Conservation (phyloP, 2,888 invertebrate species). For the Terebella lapidaria region DNA sequence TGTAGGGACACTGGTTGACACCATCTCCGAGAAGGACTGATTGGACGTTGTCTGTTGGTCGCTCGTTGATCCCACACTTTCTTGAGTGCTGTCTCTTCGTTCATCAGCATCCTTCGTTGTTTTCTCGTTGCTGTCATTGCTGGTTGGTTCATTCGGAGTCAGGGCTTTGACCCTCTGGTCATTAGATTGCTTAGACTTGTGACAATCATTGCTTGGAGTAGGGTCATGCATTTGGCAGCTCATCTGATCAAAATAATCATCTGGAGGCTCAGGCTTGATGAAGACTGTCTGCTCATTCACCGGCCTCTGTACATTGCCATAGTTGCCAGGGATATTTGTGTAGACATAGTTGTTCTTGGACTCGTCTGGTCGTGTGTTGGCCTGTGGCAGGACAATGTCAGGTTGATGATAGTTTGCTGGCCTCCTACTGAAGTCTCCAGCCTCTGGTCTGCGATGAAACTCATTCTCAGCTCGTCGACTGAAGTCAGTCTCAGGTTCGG, state of each 20-base stretch:
- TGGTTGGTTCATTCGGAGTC: neutral
- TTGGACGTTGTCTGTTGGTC: neutral
- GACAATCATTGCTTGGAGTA: no score
- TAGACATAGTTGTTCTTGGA: no score
- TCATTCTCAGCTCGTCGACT: no score
- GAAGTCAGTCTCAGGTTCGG: conserved; percentile 3
- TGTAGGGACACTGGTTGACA: neutral
- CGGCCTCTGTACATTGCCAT: neutral
- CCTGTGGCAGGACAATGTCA: neutral
- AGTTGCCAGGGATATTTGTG: no score
- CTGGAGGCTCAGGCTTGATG: conserved; percentile 3
- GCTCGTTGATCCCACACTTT: neutral
- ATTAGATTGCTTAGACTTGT: no score
- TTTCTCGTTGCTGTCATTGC: no score
- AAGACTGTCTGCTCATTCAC: neutral
- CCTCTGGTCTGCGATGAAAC: conserved; percentile 1
- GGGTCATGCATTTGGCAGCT: no score
- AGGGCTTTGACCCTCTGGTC: neutral
- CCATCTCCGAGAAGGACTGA: neutral
- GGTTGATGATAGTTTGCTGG: neutral
- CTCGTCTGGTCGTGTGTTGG: neutral
- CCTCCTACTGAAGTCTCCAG: neutral
- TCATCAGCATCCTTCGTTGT: neutral
- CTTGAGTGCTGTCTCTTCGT: neutral
- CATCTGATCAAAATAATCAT: neutral